phyloP scores from a whole-genome alignment of 2,797 vertebrate species.

The Pseudopleuronectes americanus region DNA sequence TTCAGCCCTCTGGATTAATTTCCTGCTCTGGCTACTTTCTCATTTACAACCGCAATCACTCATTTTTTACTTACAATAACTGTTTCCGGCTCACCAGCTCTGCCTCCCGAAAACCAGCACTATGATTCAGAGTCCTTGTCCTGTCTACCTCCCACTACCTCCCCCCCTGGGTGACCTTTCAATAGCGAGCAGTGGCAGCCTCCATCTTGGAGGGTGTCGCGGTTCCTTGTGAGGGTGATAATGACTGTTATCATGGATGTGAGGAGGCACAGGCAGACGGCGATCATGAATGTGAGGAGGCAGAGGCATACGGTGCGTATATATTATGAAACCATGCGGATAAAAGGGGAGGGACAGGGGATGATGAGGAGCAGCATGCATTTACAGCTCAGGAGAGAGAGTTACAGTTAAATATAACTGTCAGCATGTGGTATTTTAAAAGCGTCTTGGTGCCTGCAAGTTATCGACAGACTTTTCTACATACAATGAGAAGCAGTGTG shows the following conservation, averaged over 20 bases:
- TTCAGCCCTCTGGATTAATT: conserved; percentile 35
- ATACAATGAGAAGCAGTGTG: conserved; percentile 28
- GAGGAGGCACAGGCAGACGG: conserved; percentile 44
- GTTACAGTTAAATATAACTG: conserved; percentile 44
- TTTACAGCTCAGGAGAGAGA: conserved; percentile 14
- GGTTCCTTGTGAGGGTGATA: conserved; percentile 62
- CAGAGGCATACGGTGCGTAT: conserved; percentile 37
- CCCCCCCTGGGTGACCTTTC: conserved; percentile 69
- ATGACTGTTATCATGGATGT: conserved; percentile 64
- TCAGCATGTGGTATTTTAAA: conserved; percentile 50
- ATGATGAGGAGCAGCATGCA: conserved; percentile 25
- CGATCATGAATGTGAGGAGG: conserved; percentile 43
- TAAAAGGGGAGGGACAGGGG: conserved; percentile 11
- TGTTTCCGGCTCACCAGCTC: conserved; percentile 25
- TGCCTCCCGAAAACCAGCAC: conserved; percentile 13
- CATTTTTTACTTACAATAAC: conserved; percentile 36
- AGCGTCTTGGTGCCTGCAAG: conserved; percentile 15
- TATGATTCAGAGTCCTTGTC: conserved; percentile 35
- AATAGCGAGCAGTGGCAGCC: conserved; percentile 41
- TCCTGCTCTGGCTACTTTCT: conserved; percentile 37
- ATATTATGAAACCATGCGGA: conserved; percentile 38
- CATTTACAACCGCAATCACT: conserved; percentile 50
- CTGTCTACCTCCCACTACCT: conserved; percentile 19
- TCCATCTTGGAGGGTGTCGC: conserved; percentile 51
- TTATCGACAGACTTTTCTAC: conserved; percentile 31